A percentile compares a stretch with the other conserved stretches of the same genome.
These are phyloP conservation scores for Chrysotoxum bicinctum DNA, from an alignment of 2,888 invertebrate genomes.

Conservation along the genomic window DNA sequence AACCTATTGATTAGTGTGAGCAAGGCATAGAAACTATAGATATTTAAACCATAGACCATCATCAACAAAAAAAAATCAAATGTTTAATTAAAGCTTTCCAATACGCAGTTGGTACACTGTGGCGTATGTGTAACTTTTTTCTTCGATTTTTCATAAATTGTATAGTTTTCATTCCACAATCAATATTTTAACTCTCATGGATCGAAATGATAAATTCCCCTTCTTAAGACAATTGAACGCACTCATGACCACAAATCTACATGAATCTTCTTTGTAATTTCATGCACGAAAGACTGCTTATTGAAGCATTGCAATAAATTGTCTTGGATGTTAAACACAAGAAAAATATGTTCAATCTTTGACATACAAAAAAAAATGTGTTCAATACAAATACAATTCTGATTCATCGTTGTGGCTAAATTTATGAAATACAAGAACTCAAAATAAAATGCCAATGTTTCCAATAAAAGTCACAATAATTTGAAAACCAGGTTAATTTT, in stretches of 20 bases:
- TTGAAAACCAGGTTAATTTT: conserved; percentile 42
- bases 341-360: neutral
- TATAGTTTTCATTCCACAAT: neutral
- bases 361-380: neutral
- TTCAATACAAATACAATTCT: neutral
- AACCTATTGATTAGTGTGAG: too few species aligned
- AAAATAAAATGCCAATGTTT: conserved; percentile 18
- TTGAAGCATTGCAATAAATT: conserved; percentile 56
- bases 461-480: conserved; percentile 53
- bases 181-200: neutral
- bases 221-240: conserved; percentile 40
- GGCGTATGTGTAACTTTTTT: conserved; percentile 54
- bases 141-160: neutral
- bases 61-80: neutral
- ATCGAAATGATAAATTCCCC: conserved; percentile 21
- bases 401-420: neutral
- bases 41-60: too few species aligned
- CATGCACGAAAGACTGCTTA: conserved; percentile 48
- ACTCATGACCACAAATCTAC: conserved; percentile 45
- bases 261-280: conserved; percentile 43
- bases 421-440: conserved; percentile 36
- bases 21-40: too few species aligned
- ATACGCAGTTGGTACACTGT: neutral
- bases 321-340: conserved; percentile 32
- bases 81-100: too few species aligned